Conservation (phyloP, 2,113 vertebrate species). For the Stegostoma tigrinum region DNA sequence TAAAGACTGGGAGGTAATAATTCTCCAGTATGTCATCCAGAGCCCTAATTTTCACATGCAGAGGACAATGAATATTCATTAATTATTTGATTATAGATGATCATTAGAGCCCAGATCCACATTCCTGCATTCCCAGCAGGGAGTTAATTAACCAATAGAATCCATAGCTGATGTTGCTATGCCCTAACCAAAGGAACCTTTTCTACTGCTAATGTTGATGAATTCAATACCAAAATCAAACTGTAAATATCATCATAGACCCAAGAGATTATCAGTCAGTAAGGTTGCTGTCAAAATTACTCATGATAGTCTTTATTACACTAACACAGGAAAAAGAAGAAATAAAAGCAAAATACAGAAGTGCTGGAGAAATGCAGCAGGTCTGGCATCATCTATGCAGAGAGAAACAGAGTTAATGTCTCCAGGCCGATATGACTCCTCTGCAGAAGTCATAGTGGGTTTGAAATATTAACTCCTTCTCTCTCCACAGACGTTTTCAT, state of each 20-base stretch:
- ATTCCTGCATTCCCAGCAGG: background rate
- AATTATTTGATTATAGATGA: background rate
- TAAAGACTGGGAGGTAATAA: background rate
- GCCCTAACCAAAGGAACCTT: background rate
- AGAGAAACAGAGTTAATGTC: no score
- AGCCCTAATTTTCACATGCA: background rate
- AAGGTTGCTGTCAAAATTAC: background rate
- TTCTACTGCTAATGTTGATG: background rate
- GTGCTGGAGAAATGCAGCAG: no score
- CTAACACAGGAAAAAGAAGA: background rate
- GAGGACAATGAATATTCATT: background rate
- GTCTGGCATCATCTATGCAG: no score
- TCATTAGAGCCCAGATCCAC: background rate
- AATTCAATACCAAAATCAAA: background rate
- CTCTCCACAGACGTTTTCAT: no score
- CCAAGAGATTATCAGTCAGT: background rate
- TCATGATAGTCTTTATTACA: background rate
- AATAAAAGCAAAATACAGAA: background rate
- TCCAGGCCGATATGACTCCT: no score
- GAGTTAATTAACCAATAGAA: no score
- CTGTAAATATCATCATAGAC: background rate
- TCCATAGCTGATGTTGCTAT: no score
- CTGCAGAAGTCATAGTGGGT: no score
- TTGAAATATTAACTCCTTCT: no score
- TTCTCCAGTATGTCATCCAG: background rate